Evolutionary conservation across 2,888 invertebrate species (phyloP).

Genomic region (Ashinkailepas kermadecensis): DNA sequence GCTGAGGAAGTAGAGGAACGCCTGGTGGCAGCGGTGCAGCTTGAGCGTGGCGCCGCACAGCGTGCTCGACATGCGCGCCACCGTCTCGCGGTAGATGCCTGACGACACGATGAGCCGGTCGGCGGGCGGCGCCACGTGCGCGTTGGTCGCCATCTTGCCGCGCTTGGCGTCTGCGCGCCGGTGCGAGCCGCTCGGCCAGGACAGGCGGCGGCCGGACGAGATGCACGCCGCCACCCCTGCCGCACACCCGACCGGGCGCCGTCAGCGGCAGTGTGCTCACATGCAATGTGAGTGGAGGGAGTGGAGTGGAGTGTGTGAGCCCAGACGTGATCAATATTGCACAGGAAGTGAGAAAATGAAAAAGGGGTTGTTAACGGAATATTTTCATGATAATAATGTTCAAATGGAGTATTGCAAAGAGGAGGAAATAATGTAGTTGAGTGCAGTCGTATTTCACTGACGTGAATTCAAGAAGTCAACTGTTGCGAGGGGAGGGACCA

Average conservation of each 20-base stretch:
- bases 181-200: not conserved
- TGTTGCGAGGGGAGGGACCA: too few relatives aligned
- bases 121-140: constrained; percentile 17
- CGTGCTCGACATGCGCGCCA: constrained; percentile 10
- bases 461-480: too few relatives aligned
- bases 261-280: too few relatives aligned
- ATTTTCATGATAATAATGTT: too few relatives aligned
- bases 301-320: too few relatives aligned
- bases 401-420: too few relatives aligned
- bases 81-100: constrained; percentile 8
- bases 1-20: constrained; percentile 21
- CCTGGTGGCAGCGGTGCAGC: constrained; percentile 21
- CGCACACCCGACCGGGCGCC: not conserved
- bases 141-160: constrained; percentile 22
- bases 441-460: too few relatives aligned
- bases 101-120: constrained; percentile 11
- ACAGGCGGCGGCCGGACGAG: not conserved
- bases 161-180: constrained; percentile 17
- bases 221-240: constrained; percentile 8
- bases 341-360: too few relatives aligned
- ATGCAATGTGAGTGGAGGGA: too few relatives aligned
- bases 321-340: too few relatives aligned
- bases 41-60: constrained; percentile 14
- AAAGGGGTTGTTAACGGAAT: too few relatives aligned
- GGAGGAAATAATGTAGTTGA: too few relatives aligned